Conservation (phyloP, 1,140 invertebrate species). For the Cheumatopsyche charites region DNA sequence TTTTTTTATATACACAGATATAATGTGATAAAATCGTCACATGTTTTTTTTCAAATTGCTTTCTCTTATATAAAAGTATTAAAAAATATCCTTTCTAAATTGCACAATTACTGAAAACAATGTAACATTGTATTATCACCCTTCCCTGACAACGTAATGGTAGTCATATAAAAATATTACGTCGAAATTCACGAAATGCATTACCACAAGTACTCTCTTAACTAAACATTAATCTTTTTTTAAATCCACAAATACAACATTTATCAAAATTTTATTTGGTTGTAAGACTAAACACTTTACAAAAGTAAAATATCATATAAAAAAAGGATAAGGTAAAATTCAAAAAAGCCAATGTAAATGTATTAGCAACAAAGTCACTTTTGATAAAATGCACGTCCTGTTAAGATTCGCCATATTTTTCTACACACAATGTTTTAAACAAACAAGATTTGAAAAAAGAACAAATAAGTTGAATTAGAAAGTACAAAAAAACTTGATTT, state of each 20-base stretch:
- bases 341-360: background rate
- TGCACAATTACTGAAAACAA: constrained; percentile 10
- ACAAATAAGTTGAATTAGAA: too few relatives aligned
- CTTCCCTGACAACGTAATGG: background rate
- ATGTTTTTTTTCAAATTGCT: background rate
- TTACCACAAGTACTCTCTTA: constrained; percentile 16
- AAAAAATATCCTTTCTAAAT: constrained; percentile 9
- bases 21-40: too few relatives aligned
- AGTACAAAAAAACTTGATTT: too few relatives aligned
- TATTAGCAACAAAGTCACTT: too few relatives aligned
- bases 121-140: background rate
- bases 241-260: constrained; percentile 48
- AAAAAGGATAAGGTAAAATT: background rate
- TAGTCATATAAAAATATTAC: constrained; percentile 3
- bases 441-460: too few relatives aligned
- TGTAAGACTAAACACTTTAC: constrained; percentile 33
- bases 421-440: too few relatives aligned
- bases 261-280: constrained; percentile 41
- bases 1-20: too few relatives aligned
- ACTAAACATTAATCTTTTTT: constrained; percentile 36
- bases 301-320: background rate
- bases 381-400: too few relatives aligned
- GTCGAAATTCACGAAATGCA: background rate
- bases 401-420: too few relatives aligned
- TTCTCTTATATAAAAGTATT: constrained; percentile 3